Base-by-base conservation (phyloP, 2,797 vertebrate genomes). In the Syncerus caffer region DNA sequence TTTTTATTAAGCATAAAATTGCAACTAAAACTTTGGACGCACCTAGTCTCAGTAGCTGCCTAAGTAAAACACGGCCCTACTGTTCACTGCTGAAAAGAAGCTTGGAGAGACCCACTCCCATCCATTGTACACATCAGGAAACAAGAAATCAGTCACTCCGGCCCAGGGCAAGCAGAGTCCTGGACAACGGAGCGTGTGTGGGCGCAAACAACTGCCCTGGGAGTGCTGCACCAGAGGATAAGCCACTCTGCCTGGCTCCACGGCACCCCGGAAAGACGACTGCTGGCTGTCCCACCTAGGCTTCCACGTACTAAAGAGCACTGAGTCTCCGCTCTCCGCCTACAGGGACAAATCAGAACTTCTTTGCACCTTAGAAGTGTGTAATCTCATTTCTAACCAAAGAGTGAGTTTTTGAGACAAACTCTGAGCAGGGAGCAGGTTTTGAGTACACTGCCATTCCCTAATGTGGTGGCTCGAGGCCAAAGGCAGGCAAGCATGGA, bases 401-500 rank as follows among this genome's bases (percentile, higher is more conserved):
- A 57, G 17, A 91, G 92, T 50, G 51, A 97, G 97, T 97, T 98
- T 97, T 96, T 87, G 21, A 96, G 98, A 94, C 97, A 93, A 98
- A 98, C 96, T 97, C 83, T 7, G 95, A 93, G 76, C 92, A 88
- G 97, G 96, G 53, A 76, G 27, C 21, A 17, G 97, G 98, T 97
- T 98, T 98, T 82, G 92, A 98, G 98, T 14, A 96, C 95, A 97
- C 98, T 94, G 97, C 98, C 98, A 96, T 97, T 97, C 96, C 98
- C 97, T 98, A 98, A 98, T 98, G 98, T 98, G 60, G 92, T 99
- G 99, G 99, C 98, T 97, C 27, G 0, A 83, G 84, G 99, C 99
- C 99, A 99, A 98, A 98, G 97, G 85, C 98, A 99, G 98, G 99
- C 98, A 98, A 98, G 98, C 99, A 98, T 96, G 98, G 98, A 99